Evolutionary conservation across 35 echinoderm and acorn worm species (phyloP).

Genomic region (Ophioderma brevispina): DNA sequence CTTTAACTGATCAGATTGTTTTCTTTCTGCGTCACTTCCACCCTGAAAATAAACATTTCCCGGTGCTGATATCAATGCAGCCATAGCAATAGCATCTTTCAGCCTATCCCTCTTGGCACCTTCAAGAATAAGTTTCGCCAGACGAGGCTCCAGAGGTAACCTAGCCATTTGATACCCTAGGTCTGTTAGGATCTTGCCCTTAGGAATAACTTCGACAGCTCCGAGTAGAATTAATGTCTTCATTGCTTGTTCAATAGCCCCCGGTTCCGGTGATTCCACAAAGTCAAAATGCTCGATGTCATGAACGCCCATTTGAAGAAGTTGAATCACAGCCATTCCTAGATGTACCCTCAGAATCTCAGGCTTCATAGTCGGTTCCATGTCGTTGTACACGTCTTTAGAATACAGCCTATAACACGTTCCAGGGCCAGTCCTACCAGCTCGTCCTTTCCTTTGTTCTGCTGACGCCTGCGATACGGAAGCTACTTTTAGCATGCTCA

Average conservation of each 20-base stretch:
- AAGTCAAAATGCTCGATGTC: constrained; percentile 39
- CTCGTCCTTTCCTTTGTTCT: constrained; percentile 39
- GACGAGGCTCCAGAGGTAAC: constrained; percentile 37
- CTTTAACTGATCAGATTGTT: constrained; percentile 28
- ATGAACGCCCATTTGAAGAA: constrained; percentile 37
- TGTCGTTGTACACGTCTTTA: constrained; percentile 18
- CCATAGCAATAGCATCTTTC: constrained; percentile 28
- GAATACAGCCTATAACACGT: constrained; percentile 39
- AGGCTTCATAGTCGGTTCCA: constrained; percentile 39
- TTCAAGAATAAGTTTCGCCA: constrained; percentile 41
- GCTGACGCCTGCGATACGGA: constrained; percentile 32
- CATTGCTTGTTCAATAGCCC: constrained; percentile 36
- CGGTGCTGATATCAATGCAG: constrained; percentile 43
- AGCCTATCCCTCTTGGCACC: neutral
- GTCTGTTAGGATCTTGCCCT: neutral
- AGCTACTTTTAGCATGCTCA: constrained; percentile 48
- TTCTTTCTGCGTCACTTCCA: constrained; percentile 32
- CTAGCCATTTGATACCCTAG: constrained; percentile 26
- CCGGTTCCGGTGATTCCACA: constrained; percentile 34
- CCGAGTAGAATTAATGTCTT: constrained; percentile 26
- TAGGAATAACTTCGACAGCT: neutral
- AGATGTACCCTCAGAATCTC: constrained; percentile 55
- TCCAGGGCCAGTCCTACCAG: constrained; percentile 29
- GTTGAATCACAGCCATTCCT: constrained; percentile 44
- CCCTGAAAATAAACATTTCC: constrained; percentile 36